phyloP scores from a whole-genome alignment of 2,888 invertebrate genomes.

The Geotrupes spiniger region DNA sequence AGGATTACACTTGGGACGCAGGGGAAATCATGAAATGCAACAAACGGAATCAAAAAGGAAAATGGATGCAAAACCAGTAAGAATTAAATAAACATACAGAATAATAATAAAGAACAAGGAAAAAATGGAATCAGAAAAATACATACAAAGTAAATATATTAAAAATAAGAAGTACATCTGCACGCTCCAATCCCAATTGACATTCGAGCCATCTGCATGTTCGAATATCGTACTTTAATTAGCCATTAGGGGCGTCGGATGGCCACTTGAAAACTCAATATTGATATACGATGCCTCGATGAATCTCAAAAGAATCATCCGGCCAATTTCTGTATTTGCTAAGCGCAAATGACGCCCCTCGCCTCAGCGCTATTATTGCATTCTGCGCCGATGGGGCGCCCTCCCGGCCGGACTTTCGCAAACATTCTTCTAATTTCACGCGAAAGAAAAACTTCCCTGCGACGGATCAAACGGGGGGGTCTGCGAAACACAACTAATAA shows the following conservation, averaged over 20 bases:
- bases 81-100: no score
- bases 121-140: no score
- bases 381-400: neutral
- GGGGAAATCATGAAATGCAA: no score
- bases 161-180: no score
- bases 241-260: constrained; percentile 27
- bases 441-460: neutral
- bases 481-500: no score
- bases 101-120: no score
- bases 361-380: constrained; percentile 2
- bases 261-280: constrained; percentile 47
- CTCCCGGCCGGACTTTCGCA: neutral
- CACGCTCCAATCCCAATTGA: no score
- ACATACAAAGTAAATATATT: no score
- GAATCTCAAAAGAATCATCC: constrained; percentile 34
- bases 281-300: constrained; percentile 39
- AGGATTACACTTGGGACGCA: no score
- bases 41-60: no score
- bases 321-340: constrained; percentile 6
- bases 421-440: constrained; percentile 4
- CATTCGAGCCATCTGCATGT: neutral
- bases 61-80: no score
- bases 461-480: neutral
- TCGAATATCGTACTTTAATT: constrained; percentile 5
- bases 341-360: constrained; percentile 24